These are phyloP conservation scores for Stratiolaelaps scimitus DNA, from an alignment of 1,140 invertebrate genomes.

Conservation along the genomic window DNA sequence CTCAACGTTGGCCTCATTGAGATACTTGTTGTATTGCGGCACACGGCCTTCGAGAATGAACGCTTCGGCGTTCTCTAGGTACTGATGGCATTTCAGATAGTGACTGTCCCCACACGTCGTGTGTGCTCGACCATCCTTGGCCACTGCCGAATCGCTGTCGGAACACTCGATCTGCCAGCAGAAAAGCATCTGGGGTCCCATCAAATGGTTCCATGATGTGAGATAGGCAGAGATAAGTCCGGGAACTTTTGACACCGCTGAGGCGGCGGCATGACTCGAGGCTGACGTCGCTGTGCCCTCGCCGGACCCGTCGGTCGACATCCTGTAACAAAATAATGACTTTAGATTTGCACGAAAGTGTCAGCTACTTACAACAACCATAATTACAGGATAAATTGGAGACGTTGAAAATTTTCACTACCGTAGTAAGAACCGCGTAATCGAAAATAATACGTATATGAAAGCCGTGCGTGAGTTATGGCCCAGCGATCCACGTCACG, in stretches of 20 bases:
- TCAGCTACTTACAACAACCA: too few relatives aligned
- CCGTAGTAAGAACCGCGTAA: too few relatives aligned
- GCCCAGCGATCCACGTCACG: too few relatives aligned
- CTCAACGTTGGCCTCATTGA: constrained; percentile 20
- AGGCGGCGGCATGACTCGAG: too few relatives aligned
- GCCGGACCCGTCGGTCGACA: too few relatives aligned
- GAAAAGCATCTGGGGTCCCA: constrained; percentile 23
- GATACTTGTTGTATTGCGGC: constrained; percentile 24
- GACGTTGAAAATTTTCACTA: too few relatives aligned
- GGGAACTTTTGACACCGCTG: neutral
- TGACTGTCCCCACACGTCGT: constrained; percentile 19
- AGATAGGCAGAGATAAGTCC: constrained; percentile 23
- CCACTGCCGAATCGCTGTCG: constrained; percentile 4
- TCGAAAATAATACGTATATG: too few relatives aligned
- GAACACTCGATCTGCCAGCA: constrained; percentile 25
- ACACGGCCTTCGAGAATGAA: constrained; percentile 23
- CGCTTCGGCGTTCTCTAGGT: constrained; percentile 17
- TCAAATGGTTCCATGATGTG: constrained; percentile 29
- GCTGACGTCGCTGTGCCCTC: too few relatives aligned
- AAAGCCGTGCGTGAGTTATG: too few relatives aligned
- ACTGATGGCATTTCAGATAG: constrained; percentile 23
- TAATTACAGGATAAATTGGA: too few relatives aligned
- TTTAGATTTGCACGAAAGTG: too few relatives aligned
- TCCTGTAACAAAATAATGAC: too few relatives aligned
- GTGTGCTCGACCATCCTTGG: neutral